These are phyloP conservation scores for Pygmarrhopalites habei DNA, from an alignment of 1,140 invertebrate species.

Conservation along the genomic window DNA sequence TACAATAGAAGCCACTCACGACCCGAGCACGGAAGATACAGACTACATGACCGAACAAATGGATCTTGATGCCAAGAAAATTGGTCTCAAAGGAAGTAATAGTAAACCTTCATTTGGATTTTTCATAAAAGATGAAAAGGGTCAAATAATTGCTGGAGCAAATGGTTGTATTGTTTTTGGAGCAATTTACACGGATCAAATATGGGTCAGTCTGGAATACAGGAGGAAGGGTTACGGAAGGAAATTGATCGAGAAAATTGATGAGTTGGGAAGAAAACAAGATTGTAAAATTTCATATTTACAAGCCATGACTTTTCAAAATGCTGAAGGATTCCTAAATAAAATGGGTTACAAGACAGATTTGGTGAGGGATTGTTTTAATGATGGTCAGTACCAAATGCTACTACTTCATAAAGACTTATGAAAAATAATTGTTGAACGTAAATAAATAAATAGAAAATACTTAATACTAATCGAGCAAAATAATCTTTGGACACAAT, in stretches of 20 bases:
- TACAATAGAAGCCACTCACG: no score
- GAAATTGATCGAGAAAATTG: slow-evolving; percentile 22
- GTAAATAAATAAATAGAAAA: no score
- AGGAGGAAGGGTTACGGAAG: slow-evolving; percentile 16
- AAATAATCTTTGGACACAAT: no score
- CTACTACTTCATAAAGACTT: no score
- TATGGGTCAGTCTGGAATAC: slow-evolving; percentile 18
- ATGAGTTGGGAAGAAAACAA: slow-evolving; percentile 17
- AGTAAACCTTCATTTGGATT: slow-evolving; percentile 3
- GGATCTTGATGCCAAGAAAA: no score
- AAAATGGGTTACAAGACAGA: slow-evolving; percentile 20
- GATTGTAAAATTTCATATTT: slow-evolving; percentile 9
- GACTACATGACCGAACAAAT: no score
- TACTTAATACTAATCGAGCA: no score
- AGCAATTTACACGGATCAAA: slow-evolving; percentile 26
- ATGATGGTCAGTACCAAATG: no score
- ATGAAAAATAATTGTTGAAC: no score
- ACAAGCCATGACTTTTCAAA: slow-evolving; percentile 28
- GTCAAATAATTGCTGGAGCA: slow-evolving; percentile 18
- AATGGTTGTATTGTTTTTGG: slow-evolving; percentile 26
- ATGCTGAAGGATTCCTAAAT: slow-evolving; percentile 22
- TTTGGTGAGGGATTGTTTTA: slow-evolving; percentile 19
- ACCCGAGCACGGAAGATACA: no score
- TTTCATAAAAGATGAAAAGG: not conserved
- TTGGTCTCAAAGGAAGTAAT: no score